Evolutionary conservation across 1,140 invertebrate genomes (phyloP).

Genomic region (Trinorchestia longiramus): DNA sequence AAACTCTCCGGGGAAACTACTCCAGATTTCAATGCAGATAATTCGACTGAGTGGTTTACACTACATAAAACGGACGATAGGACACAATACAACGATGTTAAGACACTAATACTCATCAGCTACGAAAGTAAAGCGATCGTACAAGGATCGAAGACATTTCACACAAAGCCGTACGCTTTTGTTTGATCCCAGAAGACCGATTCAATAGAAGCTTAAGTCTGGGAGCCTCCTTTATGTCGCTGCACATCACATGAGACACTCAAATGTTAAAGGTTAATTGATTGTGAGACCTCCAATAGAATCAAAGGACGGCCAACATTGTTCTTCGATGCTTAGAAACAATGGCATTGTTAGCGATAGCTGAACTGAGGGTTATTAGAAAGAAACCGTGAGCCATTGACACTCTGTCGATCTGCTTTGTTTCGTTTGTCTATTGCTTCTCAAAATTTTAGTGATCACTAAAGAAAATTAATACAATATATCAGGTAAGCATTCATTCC

Average conservation of each 20-base stretch:
- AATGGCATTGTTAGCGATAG: not conserved
- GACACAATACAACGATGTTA: not conserved
- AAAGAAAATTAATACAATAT: no score
- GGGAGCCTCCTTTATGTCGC: not conserved
- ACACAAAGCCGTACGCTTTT: not conserved
- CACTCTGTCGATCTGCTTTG: not conserved
- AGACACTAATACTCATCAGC: not conserved
- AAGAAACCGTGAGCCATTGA: not conserved
- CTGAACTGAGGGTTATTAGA: not conserved
- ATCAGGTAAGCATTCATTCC: no score
- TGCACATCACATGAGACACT: not conserved
- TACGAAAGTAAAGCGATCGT: not conserved
- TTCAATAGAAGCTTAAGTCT: not conserved
- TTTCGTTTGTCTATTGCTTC: not conserved
- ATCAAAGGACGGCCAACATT: not conserved
- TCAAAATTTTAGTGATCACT: no score
- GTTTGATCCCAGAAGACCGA: not conserved
- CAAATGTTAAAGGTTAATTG: not conserved
- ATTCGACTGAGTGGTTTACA: not conserved
- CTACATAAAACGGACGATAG: not conserved
- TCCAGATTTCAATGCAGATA: not conserved
- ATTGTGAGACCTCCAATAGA: not conserved
- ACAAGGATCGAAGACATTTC: not conserved
- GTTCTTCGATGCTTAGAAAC: not conserved
- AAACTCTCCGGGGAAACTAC: not conserved